Evolutionary conservation across 2,797 vertebrate genomes (phyloP), one percentile per base, ranked within the genome.

Genomic region (Urophycis tenuis): DNA sequence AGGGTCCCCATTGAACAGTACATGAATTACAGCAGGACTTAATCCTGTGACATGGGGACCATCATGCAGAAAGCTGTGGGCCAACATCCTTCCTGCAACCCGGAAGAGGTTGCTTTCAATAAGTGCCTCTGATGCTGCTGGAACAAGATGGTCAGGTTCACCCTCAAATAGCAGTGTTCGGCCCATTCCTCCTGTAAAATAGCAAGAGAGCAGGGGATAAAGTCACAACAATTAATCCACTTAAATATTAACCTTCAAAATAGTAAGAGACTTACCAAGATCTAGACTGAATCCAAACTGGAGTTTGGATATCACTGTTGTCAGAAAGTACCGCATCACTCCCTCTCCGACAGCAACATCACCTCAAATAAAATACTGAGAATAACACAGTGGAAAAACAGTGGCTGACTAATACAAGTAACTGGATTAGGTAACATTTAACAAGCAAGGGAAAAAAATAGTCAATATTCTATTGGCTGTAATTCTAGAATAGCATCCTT

Each of bases 31-130:
- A 74, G 67, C 73, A 71, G 67, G 73, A 79, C 36, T 79, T 75
- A 79, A 33, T 71, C 78, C 78, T 34, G 72, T 71, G 35, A 79
- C 64, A 53, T 35, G n/a, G 36, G 64, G 78, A 29, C 78, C 78
- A 33, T 70, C 32, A 74, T 79, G 78, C 64, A 79, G 67, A 75
- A 75, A 79, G 67, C 29, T 75, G 67, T 79, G 78, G 53, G 34
- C 78, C 60, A 79, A 71, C 73, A 75, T 75, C 67, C 35, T 75
- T 9, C 77, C 77, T 70, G 73, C 77, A 69, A 79, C 77, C 35
- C 41, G 25, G 72, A 75, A 75, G 69, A 77, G 75, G 70, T 77
- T 72, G 75, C 75, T 72, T 71, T 77, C 69, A 72, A 77, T 72
- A 49, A 77, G 74, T 22, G 64, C 31, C 74, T 75, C 45, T 75